phyloP scores from a whole-genome alignment of 2,797 vertebrate species.

The Apodemus agrarius region DNA sequence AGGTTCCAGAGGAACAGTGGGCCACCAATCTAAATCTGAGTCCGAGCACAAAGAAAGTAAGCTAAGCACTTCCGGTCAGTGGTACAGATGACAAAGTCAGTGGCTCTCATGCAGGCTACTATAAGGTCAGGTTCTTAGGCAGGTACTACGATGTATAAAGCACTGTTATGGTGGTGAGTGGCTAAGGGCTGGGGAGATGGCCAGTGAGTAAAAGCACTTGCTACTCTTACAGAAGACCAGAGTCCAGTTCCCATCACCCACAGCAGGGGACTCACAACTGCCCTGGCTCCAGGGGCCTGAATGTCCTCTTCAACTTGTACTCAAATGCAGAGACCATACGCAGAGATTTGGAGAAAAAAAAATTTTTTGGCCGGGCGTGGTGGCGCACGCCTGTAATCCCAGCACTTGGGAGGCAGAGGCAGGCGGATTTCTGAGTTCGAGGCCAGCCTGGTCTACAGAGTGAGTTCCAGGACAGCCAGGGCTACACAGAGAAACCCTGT shows the following conservation, averaged over 20 bases:
- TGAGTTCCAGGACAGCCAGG: no score
- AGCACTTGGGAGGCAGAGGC: no score
- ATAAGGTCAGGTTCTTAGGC: slow-evolving; percentile 8
- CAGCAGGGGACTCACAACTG: not conserved
- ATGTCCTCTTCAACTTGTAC: not conserved
- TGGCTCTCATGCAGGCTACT: not conserved
- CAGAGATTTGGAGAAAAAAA: not conserved
- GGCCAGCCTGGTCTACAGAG: no score
- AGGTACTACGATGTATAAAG: not conserved
- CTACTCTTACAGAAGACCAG: not conserved
- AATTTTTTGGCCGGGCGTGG: no score
- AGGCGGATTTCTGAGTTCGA: no score
- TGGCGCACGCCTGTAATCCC: no score
- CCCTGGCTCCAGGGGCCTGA: not conserved
- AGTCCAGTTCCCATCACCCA: not conserved
- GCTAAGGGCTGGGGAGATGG: not conserved
- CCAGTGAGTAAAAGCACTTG: not conserved
- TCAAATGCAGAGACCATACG: not conserved
- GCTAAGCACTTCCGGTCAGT: not conserved
- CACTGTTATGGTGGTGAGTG: not conserved
- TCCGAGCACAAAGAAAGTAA: not conserved
- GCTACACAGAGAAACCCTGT: no score
- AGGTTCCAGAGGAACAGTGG: not conserved
- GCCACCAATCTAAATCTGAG: not conserved
- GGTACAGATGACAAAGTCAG: not conserved